Evolutionary conservation across 2,113 vertebrate species (phyloP), one percentile per base, ranked within the genome.

Genomic region (Nansenia antarctica): DNA sequence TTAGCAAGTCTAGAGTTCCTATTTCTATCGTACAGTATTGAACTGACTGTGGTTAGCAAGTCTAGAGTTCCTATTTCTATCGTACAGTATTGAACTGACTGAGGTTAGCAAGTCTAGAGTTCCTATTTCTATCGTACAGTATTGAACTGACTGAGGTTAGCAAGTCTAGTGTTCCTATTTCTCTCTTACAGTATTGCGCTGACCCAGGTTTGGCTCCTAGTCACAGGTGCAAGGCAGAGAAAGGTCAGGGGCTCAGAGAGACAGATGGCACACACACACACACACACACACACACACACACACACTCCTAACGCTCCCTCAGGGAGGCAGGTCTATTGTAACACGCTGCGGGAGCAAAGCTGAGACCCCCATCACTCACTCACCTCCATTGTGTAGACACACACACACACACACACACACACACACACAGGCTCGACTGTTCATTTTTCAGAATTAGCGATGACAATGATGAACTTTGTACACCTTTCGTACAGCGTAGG

Each of bases 231-330:
- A 78, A 74, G 12, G 73, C 74, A 65, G 59, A 67, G 67, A 85
- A 86, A 86, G 85, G 87, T 87, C 87, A 85, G 83, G 81, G 85
- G 76, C 83, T 79, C 67, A 88, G 85, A 87, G 87, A 90, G 87
- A 86, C 86, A 85, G 84, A 74, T 42, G 12, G 14, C 66, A 34
- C 52, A 9, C 29, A 65, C 29, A 54, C 52, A 66, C 49, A 54
- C 49, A 35, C 20, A 39, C 52, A 9, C 52, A 65, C 45, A 52
- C 24, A n/a, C 8, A 88, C 35, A 11, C 35, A 37, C 35, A 11
- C 35, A 37, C 35, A 11, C 35, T 49, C n/a, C 45, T 49, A 49
- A 42, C n/a, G 14, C 45, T 49, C 45, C 45, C 45, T 49, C 45
- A 20, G 45, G 45, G 45, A 49, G 18, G 2, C 5, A 8, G 77